Base-by-base conservation (phyloP, 2,113 vertebrate genomes). In the Poecilia latipinna region DNA sequence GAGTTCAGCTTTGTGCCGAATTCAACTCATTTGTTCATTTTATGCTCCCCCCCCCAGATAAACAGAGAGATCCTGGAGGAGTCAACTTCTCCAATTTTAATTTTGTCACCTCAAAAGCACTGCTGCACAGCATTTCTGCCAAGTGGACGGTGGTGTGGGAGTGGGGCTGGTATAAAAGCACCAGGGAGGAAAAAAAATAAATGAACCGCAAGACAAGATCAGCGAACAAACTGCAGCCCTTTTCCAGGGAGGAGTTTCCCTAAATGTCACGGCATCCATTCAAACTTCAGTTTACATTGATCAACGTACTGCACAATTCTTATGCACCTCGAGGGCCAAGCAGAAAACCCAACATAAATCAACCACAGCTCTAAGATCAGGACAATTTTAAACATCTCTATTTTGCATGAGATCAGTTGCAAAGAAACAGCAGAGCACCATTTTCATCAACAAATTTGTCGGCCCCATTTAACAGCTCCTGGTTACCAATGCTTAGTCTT, bases 201-300 rank as follows among this genome's bases (percentile, higher is more conserved):
- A 37, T 28, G 69, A 78, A 70, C 70, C 66, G 63, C n/a, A 57
- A 73, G 76, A 61, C 24, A 44, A 72, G 80, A 85, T 75, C 68
- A 64, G 73, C 72, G 67, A 85, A 62, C 70, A 71, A 48, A n/a
- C 54, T 76, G 77, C 69, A 65, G 24, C 51, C 19, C 74, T 82
- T 83, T 79, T 75, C 74, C 75, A 73, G 82, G 76, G 82, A 89
- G 87, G 86, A 91, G 77, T 80, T 91, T 77, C 83, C 24, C 51
- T 82, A 91, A 92, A 92, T 93, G 93, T 93, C 92, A 90, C 63
- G 10, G 65, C 70, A 77, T 54, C 80, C 78, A 85, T 89, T 93
- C 82, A 72, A 66, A 74, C 80, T 74, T 75, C 84, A 77, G 84
- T 93, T 94, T 90, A 81, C 92, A 92, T 88, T 90, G 91, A 92